Evolutionary conservation across 2,888 invertebrate genomes (phyloP), one percentile per base, ranked within the genome.

Genomic region (Phengaris alcon): DNA sequence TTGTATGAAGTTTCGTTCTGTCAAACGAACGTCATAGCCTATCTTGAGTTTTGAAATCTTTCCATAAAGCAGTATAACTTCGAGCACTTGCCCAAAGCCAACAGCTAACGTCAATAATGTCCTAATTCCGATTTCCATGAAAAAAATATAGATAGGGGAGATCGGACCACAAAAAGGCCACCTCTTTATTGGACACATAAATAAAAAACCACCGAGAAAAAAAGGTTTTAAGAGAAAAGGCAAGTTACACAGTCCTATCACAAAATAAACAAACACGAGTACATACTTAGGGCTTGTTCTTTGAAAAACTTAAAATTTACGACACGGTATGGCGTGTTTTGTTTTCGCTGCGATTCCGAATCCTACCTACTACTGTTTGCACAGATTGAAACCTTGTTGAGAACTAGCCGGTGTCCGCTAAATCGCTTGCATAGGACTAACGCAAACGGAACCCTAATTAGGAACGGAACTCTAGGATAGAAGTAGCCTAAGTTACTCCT

Each of bases 191-290:
- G 87, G 87, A 86, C 84, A 84, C 87, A 88, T 85, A 86, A 88
- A 88, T 87, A 90, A 90, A 88, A 86, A 83, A 81, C 77, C 76
- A 77, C 81, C 77, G 82, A 64, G 44, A 83, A 85, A 88, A 22
- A 89, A 86, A 81, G 81, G 80, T 84, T 86, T 86, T 85, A 86
- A 88, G 85, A 88, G 88, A 88, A 90, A 89, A 88, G 86, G 86
- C 87, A 86, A 84, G 88, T 89, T 90, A 90, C 91, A 87, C 88
- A 88, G 90, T 84, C 89, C 91, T 93, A 93, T 93, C 93, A 90
- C 87, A 93, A 91, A 92, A 90, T 87, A 93, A 91, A 91, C 88
- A 90, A 85, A 90, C 90, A 90, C 82, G 88, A 87, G 87, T 86
- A 88, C 91, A 88, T 90, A 93, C 91, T 93, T 90, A 92, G 88